A percentile compares a stretch with the other conserved stretches of the same genome.
These are phyloP conservation scores for Balaenoptera acutorostrata DNA, from an alignment of 2,113 vertebrate genomes.

Conservation along the genomic window DNA sequence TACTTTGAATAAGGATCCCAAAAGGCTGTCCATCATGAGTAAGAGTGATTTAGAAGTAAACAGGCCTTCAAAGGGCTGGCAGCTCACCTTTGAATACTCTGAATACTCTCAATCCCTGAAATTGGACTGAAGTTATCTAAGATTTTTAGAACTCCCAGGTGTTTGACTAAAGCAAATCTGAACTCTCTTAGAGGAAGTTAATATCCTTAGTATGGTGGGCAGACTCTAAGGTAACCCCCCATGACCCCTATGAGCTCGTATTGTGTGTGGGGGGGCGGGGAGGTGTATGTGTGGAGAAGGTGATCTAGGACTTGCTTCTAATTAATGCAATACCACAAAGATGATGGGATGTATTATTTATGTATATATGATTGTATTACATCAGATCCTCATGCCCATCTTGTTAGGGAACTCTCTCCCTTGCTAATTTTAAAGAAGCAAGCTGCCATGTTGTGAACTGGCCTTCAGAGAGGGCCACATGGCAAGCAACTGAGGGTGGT, in stretches of 20 bases:
- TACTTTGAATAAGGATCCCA: neutral
- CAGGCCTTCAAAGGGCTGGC: neutral
- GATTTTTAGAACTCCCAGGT: neutral
- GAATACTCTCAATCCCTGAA: neutral
- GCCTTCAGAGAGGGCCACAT: neutral
- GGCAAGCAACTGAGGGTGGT: neutral
- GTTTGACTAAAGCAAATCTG: slow-evolving; percentile 5
- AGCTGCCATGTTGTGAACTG: neutral
- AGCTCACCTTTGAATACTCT: neutral
- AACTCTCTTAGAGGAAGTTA: neutral
- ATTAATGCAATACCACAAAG: neutral
- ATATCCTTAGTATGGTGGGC: neutral
- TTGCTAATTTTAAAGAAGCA: neutral
- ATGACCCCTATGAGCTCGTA: neutral
- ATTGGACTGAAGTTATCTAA: neutral
- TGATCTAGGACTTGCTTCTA: neutral
- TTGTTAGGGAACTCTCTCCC: neutral
- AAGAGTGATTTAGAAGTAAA: neutral
- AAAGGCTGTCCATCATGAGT: neutral
- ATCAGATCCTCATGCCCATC: neutral
- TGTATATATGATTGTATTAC: neutral
- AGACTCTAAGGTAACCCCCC: neutral
- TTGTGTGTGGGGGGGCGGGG: neutral
- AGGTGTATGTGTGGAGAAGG: neutral
- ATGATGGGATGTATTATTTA: neutral